These are phyloP conservation scores for Pangasius sanitwongsei DNA, from an alignment of 2,797 vertebrate species.

Conservation along the genomic window DNA sequence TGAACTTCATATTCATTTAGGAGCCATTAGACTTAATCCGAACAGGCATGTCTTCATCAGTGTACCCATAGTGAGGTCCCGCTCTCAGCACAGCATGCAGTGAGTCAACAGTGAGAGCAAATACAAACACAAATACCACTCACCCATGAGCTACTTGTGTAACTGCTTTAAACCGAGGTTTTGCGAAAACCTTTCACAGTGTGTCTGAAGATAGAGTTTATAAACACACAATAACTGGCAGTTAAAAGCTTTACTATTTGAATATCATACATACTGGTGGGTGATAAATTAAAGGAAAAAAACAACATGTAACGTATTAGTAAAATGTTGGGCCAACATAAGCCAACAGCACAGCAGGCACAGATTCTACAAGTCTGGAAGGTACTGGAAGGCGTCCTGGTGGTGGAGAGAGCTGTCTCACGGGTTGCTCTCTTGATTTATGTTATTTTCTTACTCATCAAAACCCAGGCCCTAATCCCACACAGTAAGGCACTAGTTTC, in stretches of 20 bases:
- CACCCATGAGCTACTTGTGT: not conserved
- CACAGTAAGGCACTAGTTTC: not conserved
- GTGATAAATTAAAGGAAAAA: not conserved
- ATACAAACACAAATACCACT: not conserved
- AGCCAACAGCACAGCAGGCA: not conserved
- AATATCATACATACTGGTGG: not conserved
- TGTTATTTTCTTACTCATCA: not conserved
- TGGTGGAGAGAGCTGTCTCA: not conserved
- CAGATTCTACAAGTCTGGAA: not conserved
- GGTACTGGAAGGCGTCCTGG: not conserved
- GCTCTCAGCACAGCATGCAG: not conserved
- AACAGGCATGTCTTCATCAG: not conserved
- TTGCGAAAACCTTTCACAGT: not conserved
- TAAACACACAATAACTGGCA: not conserved
- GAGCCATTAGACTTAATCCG: too few species aligned
- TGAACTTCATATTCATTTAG: too few species aligned
- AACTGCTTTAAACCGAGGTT: not conserved
- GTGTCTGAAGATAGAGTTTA: not conserved
- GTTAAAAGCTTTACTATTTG: not conserved
- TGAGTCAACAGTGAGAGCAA: not conserved
- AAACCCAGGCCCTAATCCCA: not conserved
- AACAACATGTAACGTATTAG: not conserved
- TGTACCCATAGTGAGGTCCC: not conserved
- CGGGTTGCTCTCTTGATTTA: not conserved
- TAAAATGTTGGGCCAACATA: not conserved